Evolutionary conservation across 2,888 invertebrate genomes (phyloP), one percentile per base, ranked within the genome.

Genomic region (Cacoxenus indagator): DNA sequence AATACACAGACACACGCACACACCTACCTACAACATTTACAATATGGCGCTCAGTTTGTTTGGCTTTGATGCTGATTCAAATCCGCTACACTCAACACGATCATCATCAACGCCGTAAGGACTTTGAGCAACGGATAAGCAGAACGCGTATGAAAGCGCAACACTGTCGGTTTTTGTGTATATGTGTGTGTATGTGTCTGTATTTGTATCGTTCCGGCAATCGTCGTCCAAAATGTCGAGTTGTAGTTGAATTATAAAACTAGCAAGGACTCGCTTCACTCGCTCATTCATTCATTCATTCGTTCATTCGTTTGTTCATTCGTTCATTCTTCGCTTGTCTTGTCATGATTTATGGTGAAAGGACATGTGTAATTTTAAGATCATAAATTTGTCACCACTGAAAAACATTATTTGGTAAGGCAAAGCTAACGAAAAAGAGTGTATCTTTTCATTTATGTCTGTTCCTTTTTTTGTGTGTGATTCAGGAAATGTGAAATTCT

Each of bases 321-420:
- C 51, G 22, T 51, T 51, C 51, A 37, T 37, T 37, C 64, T 26
- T 54, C 59, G 65, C 67, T 62, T 68, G 65, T 65, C 26, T 48
- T 69, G 71, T 68, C 67, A 70, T 86, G 84, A 85, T 86, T 86
- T 85, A 86, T 86, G 78, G 72, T 75, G 72, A 76, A 73, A 73
- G 80, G 81, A 83, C 85, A 84, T 81, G 81, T 83, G 82, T 84
- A 84, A 78, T 86, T 84, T 84, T 81, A 78, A 78, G 81, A 78
- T 78, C 84, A 81, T 81, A 84, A 84, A 86, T 81, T 82, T 79
- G 75, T 84, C 76, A 71, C 61, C 67, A 69, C 51, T 68, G 73
- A 70, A 74, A 64, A 70, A 54, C 69, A 67, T 72, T 61, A 51
- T 27, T 66, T 62, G n/a, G n/a, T 31, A 31, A 31, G 59, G 37